These are phyloP conservation scores for Neopipo cinnamomea DNA, from an alignment of 2,113 vertebrate species.

Conservation along the genomic window DNA sequence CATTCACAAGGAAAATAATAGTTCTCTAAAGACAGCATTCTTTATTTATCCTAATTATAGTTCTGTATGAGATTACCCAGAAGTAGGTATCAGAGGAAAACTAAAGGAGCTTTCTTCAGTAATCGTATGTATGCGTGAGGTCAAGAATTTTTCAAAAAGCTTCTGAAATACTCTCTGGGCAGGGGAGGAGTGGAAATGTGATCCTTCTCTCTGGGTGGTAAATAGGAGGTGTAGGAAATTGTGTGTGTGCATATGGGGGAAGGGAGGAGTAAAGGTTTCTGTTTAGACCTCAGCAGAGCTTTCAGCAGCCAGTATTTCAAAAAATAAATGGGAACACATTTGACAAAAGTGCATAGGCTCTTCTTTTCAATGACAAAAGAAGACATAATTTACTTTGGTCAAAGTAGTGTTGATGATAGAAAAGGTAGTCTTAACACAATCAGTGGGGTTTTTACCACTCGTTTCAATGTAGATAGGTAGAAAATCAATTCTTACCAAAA, in stretches of 20 bases:
- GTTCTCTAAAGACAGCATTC: neutral
- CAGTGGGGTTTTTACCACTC: neutral
- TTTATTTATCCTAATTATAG: slow-evolving; percentile 11
- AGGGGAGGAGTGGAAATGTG: slow-evolving; percentile 19
- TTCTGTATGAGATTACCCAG: neutral
- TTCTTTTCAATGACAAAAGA: neutral
- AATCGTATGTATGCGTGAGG: neutral
- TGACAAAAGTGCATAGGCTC: neutral
- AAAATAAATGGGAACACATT: neutral
- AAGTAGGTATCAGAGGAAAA: slow-evolving; percentile 19
- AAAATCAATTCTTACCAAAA: neutral
- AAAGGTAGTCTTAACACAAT: neutral
- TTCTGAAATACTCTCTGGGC: slow-evolving; percentile 13
- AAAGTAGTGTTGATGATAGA: neutral
- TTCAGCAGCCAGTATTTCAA: slow-evolving; percentile 25
- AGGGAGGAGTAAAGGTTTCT: neutral
- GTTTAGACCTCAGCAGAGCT: slow-evolving; percentile 16
- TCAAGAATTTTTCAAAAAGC: slow-evolving; percentile 43
- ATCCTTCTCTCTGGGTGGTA: slow-evolving; percentile 50
- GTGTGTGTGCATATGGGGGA: neutral
- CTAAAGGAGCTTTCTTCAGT: slow-evolving; percentile 5
- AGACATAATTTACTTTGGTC: neutral
- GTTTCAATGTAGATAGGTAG: neutral
- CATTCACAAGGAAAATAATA: neutral
- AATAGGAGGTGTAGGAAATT: slow-evolving; percentile 37